Percentiles rank a stretch among this genome's conserved stretches.
phyloP scores from a whole-genome alignment of 2,113 vertebrate genomes.

The Gallinago undulata region DNA sequence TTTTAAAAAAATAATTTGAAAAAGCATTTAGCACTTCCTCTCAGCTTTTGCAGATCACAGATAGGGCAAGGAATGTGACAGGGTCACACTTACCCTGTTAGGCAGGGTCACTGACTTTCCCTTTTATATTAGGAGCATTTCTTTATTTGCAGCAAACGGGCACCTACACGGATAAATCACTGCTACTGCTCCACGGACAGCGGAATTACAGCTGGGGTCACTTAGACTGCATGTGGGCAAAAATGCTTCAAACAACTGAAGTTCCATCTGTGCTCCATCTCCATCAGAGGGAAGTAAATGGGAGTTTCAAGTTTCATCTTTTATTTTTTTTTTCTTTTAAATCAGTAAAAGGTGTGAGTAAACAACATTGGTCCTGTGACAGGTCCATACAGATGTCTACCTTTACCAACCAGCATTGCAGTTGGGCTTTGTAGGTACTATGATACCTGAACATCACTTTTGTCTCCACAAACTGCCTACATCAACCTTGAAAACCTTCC shows the following conservation, averaged over 20 bases:
- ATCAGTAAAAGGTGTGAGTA: neutral
- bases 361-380: neutral
- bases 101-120: neutral
- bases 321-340: neutral
- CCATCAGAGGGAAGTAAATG: neutral
- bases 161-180: neutral
- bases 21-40: neutral
- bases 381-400: neutral
- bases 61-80: neutral
- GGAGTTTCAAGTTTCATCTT: too few relatives aligned
- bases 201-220: neutral
- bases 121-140: neutral
- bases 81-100: neutral
- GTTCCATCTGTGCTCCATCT: neutral
- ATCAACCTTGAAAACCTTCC: neutral
- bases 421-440: neutral
- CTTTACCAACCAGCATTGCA: neutral
- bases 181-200: neutral
- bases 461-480: neutral
- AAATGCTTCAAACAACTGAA: neutral
- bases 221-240: neutral
- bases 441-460: neutral
- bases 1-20: neutral
- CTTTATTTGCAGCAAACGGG: neutral
- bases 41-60: neutral